Conservation (phyloP, 2,113 vertebrate species). For the Ictidomys tridecemlineatus region DNA sequence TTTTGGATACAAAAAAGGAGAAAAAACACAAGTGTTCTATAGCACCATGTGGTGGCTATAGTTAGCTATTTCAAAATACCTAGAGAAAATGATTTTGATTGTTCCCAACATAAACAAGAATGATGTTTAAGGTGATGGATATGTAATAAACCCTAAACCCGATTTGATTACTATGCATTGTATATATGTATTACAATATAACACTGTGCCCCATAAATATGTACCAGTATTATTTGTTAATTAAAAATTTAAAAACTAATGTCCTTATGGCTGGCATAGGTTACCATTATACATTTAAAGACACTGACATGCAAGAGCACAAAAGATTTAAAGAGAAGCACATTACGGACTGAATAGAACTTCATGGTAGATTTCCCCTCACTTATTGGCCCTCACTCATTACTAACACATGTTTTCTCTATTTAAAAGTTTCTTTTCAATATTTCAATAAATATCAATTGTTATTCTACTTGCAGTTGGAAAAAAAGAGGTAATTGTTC, state of each 20-base stretch:
- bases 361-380: background rate
- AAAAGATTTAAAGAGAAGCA: background rate
- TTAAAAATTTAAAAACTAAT: background rate
- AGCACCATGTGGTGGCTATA: background rate
- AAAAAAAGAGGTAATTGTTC: slow-evolving; percentile 51
- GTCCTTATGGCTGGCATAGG: background rate
- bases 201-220: background rate
- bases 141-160: background rate
- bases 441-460: slow-evolving; percentile 66
- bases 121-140: background rate
- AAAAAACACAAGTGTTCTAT: background rate
- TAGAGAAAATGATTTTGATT: background rate
- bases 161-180: background rate
- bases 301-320: background rate
- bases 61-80: background rate
- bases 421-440: slow-evolving; percentile 68
- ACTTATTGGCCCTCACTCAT: background rate
- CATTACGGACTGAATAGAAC: background rate
- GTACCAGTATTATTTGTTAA: background rate
- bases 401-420: slow-evolving; percentile 50
- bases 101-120: background rate
- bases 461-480: slow-evolving; percentile 55
- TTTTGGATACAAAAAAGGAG: background rate
- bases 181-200: background rate
- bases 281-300: background rate